Evolutionary conservation across 2,797 vertebrate species (phyloP), one percentile per base, ranked within the genome.

Genomic region (Melanotaenia maccullochi): DNA sequence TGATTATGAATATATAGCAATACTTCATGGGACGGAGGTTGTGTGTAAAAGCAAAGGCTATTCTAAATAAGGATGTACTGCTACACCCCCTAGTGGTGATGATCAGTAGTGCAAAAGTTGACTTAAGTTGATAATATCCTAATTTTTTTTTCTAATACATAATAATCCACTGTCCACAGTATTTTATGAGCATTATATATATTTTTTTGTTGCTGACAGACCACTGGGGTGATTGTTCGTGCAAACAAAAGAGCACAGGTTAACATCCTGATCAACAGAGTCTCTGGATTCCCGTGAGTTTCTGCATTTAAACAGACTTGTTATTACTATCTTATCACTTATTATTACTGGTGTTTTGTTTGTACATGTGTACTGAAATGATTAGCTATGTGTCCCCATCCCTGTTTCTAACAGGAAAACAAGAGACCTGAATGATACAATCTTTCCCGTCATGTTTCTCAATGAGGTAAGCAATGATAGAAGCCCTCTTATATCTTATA

Each of bases 191-290:
- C 2, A 6, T 30, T 18, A 5, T 14, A 14, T 40, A 38, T 11
- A 20, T 66, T 25, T 2, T 24, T 11, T 3, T 8, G 12, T 56
- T 59, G 9, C 18, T 51, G 54, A 18, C 76, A 96, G 95, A 95
- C 93, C 18, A 94, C 92, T n/a, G 95, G 95, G 40, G 60, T 95
- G 33, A 94, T 94, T 54, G 87, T 96, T 1, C 94, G 94, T 47
- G 94, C 93, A 18, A 91, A 79, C 80, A 96, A 95, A 85, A 92
- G 93, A 79, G 94, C 95, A 0, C 95, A 96, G 79, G 70, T 96
- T 11, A 96, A 95, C 74, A 56, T 95, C 55, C 60, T 92, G 54
- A 3, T 95, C 0, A 36, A 54, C 9, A 86, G 49, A 76, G 0
- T 95, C 3, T 0, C 0, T 1, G 90, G 92, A 60, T 93, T 94